phyloP scores from a whole-genome alignment of 1,140 invertebrate species.

The Papilio xuthus region DNA sequence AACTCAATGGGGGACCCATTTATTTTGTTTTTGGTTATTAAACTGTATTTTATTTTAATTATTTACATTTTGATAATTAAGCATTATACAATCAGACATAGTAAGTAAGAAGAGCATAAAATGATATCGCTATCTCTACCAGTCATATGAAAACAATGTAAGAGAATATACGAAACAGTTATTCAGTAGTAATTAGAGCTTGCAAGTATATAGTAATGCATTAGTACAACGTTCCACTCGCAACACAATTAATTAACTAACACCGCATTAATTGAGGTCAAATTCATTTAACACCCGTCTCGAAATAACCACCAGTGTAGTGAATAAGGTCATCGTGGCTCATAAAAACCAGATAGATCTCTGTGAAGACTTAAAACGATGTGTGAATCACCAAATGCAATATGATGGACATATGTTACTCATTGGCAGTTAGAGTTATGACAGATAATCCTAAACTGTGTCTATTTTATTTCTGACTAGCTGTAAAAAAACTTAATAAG shows the following conservation, averaged over 20 bases:
- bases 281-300: slow-evolving; percentile 52
- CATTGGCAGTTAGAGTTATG: not conserved
- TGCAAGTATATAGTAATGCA: slow-evolving; percentile 38
- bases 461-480: not conserved
- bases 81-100: not conserved
- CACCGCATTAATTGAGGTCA: slow-evolving; percentile 53
- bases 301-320: slow-evolving; percentile 46
- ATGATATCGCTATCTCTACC: not conserved
- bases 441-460: not conserved
- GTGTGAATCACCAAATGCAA: slow-evolving; percentile 9
- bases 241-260: slow-evolving; percentile 49
- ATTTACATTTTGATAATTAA: not conserved
- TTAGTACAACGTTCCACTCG: slow-evolving; percentile 38
- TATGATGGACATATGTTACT: not conserved
- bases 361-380: not conserved
- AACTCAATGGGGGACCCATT: no score
- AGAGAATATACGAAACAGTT: not conserved
- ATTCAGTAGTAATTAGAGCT: slow-evolving; percentile 9
- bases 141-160: not conserved
- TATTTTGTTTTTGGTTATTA: no score
- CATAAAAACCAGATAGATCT: slow-evolving; percentile 34
- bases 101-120: not conserved
- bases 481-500: no score
- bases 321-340: slow-evolving; percentile 31
- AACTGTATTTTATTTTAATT: no score